phyloP scores from a whole-genome alignment of 2,113 vertebrate species.

The Cyprinodon brontotheroides region DNA sequence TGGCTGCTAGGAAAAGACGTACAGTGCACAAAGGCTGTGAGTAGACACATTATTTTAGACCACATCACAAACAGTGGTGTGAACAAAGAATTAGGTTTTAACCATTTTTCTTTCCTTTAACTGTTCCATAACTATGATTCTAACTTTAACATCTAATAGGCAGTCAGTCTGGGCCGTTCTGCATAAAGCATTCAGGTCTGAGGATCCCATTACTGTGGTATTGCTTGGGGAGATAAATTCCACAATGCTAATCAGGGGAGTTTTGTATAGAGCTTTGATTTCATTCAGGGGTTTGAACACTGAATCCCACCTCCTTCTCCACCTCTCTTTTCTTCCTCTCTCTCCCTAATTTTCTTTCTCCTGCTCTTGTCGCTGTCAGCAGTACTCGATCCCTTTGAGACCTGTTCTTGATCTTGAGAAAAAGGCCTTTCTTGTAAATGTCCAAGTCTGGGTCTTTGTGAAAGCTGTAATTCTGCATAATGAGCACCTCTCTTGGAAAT shows the following conservation, averaged over 20 bases:
- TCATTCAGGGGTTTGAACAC: constrained; percentile 61
- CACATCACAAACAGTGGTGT: neutral
- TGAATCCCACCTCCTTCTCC: constrained; percentile 47
- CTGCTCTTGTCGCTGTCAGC: constrained; percentile 58
- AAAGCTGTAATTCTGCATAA: constrained; percentile 65
- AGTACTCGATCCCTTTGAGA: constrained; percentile 61
- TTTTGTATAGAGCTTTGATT: constrained; percentile 71
- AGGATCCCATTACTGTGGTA: constrained; percentile 46
- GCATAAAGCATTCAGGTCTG: constrained; percentile 54
- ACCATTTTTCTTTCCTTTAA: constrained; percentile 26
- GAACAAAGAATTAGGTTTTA: neutral
- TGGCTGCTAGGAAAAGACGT: constrained; percentile 97
- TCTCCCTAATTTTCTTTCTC: constrained; percentile 13
- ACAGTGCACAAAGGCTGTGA: constrained; percentile 95
- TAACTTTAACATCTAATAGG: constrained; percentile 42
- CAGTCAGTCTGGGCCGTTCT: constrained; percentile 21
- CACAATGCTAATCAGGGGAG: constrained; percentile 69
- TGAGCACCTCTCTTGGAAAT: constrained; percentile 52
- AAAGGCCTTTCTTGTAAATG: constrained; percentile 58
- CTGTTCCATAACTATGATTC: constrained; percentile 20
- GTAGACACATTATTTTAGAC: constrained; percentile 25
- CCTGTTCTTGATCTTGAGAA: constrained; percentile 64
- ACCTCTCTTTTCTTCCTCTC: constrained; percentile 31
- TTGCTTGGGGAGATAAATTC: constrained; percentile 63
- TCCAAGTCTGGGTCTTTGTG: constrained; percentile 55